These are phyloP conservation scores for Drosophila bocki DNA, from an alignment of 1,140 invertebrate species.

Conservation along the genomic window DNA sequence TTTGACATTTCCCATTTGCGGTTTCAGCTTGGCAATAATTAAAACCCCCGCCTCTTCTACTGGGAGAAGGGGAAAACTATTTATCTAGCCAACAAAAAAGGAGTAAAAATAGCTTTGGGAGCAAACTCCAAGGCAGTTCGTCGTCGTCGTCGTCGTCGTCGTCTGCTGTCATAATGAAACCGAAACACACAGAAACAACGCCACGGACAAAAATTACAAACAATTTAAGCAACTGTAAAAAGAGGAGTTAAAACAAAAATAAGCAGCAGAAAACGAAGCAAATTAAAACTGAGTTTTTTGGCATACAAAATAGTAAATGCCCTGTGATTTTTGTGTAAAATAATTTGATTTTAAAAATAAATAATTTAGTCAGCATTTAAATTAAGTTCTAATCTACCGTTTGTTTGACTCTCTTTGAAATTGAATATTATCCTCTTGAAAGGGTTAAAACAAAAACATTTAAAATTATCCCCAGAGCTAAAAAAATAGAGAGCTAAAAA, in stretches of 20 bases:
- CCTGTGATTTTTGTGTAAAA: neutral
- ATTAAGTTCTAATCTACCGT: too few relatives aligned
- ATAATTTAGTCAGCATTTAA: too few relatives aligned
- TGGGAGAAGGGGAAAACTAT: slow-evolving; percentile 47
- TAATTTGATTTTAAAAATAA: neutral
- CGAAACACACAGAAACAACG: slow-evolving; percentile 64
- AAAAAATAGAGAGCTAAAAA: neutral
- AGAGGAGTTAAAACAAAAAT: slow-evolving; percentile 32
- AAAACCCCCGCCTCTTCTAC: slow-evolving; percentile 32
- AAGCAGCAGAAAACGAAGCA: slow-evolving; percentile 18
- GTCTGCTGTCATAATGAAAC: slow-evolving; percentile 70
- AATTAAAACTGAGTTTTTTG: neutral
- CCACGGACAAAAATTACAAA: slow-evolving; percentile 75
- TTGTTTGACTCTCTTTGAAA: neutral
- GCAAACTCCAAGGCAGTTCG: slow-evolving; percentile 33
- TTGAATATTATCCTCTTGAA: neutral
- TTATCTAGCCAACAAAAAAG: slow-evolving; percentile 51
- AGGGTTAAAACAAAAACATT: too few relatives aligned
- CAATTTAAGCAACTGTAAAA: slow-evolving; percentile 68
- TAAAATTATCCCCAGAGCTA: neutral
- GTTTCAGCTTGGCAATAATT: slow-evolving; percentile 58
- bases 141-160: slow-evolving; percentile 29
- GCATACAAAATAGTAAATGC: neutral
- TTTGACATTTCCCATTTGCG: slow-evolving; percentile 43
- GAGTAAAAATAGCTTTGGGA: slow-evolving; percentile 17